These are phyloP conservation scores for Chaetura pelagica DNA, from an alignment of 2,113 vertebrate genomes.

Conservation along the genomic window DNA sequence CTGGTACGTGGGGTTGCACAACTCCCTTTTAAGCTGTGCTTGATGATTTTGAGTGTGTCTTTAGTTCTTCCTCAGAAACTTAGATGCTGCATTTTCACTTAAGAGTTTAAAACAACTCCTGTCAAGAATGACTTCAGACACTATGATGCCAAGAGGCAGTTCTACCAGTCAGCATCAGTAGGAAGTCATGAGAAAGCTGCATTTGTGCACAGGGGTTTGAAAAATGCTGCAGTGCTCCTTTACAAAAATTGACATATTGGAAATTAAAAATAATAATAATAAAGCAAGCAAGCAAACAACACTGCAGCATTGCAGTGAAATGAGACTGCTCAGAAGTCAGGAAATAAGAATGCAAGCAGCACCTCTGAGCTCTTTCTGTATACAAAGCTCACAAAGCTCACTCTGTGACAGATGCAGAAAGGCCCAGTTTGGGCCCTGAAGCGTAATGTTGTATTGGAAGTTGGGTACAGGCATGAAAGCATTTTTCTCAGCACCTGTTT, in stretches of 20 bases:
- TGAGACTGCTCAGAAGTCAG: neutral
- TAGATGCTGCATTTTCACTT: neutral
- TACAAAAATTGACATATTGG: neutral
- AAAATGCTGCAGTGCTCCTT: neutral
- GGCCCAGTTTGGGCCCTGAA: neutral
- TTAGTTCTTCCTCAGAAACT: neutral
- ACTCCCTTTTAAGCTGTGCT: neutral
- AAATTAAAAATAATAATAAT: neutral
- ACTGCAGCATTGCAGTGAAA: neutral
- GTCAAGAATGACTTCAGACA: slow-evolving; percentile 10
- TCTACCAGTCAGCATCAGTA: neutral
- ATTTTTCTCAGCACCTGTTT: neutral
- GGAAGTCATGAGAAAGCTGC: neutral
- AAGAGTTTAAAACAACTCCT: neutral
- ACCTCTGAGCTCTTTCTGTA: neutral
- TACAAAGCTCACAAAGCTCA: neutral
- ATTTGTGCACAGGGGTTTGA: rapidly evolving
- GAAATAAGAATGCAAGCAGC: neutral
- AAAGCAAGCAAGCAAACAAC: neutral
- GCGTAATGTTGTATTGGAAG: rapidly evolving
- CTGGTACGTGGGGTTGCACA: neutral
- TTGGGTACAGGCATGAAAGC: neutral
- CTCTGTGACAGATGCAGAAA: neutral
- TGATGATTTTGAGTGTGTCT: neutral
- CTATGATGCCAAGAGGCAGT: neutral